phyloP scores from a whole-genome alignment of 2,113 vertebrate genomes.

The Muntiacus reevesi region DNA sequence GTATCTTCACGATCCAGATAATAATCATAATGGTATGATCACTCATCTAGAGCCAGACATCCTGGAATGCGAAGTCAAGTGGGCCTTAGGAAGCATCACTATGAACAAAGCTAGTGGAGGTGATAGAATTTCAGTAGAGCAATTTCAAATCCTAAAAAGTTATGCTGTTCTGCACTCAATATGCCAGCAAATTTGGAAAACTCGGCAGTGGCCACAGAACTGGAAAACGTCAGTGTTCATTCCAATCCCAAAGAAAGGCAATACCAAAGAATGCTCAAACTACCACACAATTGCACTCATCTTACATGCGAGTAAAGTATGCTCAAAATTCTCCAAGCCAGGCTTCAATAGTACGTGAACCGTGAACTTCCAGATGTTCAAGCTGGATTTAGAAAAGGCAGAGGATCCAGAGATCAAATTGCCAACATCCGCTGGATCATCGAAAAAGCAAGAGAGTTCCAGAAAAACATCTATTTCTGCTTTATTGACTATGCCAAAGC shows the following conservation, averaged over 20 bases:
- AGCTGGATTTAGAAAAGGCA: neutral
- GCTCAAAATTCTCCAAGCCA: neutral
- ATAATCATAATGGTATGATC: neutral
- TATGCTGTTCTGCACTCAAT: neutral
- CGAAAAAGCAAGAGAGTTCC: neutral
- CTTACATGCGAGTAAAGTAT: neutral
- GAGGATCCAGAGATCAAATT: neutral
- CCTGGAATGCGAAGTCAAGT: neutral
- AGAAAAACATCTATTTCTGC: neutral
- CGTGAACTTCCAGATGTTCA: neutral
- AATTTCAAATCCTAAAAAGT: neutral
- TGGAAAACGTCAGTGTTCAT: neutral
- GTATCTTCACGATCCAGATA: neutral
- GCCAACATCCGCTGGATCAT: neutral
- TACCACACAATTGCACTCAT: neutral
- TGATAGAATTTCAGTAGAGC: neutral
- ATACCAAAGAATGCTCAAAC: neutral
- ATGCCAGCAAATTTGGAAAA: neutral
- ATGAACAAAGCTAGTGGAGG: neutral
- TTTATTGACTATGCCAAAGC: neutral
- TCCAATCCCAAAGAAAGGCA: neutral
- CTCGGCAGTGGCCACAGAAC: neutral
- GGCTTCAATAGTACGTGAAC: neutral
- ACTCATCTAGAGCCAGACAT: neutral
- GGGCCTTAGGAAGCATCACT: neutral